Conservation (phyloP, 2,797 vertebrate genomes). For the Macroramphosus scolopax region DNA sequence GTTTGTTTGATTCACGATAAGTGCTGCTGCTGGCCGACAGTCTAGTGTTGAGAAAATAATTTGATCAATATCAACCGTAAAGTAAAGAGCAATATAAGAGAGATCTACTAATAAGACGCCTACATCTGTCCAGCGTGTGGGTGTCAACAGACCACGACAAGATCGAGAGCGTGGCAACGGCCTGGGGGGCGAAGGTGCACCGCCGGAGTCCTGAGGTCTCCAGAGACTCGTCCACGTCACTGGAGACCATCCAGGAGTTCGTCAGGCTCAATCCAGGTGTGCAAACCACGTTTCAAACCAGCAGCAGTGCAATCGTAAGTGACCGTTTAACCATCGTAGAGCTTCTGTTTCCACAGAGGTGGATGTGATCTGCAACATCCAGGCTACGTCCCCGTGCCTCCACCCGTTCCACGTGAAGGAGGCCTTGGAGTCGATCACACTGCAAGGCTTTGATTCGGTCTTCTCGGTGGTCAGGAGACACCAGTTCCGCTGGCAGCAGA, state of each 20-base stretch:
- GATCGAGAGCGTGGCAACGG: constrained; percentile 84
- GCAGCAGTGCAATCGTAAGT: no score
- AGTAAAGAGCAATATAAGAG: no score
- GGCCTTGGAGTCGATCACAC: constrained; percentile 79
- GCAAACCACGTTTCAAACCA: no score
- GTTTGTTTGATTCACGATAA: no score
- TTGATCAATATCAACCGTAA: no score
- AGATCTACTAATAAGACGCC: not conserved
- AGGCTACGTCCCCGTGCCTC: constrained; percentile 93
- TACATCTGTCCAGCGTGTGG: constrained; percentile 81
- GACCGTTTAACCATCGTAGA: no score
- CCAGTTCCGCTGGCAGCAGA: constrained; percentile 92
- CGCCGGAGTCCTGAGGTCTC: constrained; percentile 85
- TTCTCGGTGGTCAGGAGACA: constrained; percentile 92
- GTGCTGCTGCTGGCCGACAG: no score
- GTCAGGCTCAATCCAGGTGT: constrained; percentile 76
- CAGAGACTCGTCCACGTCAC: constrained; percentile 84
- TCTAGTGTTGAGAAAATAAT: no score
- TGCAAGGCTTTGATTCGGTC: constrained; percentile 83
- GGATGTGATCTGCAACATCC: constrained; percentile 89
- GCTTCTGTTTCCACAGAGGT: constrained; percentile 74
- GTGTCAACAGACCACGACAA: constrained; percentile 94
- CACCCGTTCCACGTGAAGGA: constrained; percentile 86
- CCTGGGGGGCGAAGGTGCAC: constrained; percentile 87
- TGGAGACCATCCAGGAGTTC: constrained; percentile 91